These are phyloP conservation scores for Epizoanthus scotinus DNA, from an alignment of 92 coral and sea anemone species.

Conservation along the genomic window DNA sequence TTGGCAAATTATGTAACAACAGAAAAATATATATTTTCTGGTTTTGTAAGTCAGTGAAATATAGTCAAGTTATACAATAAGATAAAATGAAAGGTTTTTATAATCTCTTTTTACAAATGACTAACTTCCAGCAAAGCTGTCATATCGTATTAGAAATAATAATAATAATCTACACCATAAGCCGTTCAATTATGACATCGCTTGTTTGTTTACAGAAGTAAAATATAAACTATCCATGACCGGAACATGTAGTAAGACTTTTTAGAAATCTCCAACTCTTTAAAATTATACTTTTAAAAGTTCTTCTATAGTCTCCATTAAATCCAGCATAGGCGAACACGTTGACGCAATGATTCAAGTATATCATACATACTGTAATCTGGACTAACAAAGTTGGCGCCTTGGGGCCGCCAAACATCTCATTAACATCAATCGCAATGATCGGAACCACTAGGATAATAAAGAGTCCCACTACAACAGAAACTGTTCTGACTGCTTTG, in stretches of 20 bases:
- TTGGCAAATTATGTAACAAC: too few species aligned
- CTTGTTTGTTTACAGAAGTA: not conserved
- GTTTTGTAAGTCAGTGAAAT: too few species aligned
- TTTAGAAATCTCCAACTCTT: slow-evolving; percentile 13
- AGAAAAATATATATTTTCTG: too few species aligned
- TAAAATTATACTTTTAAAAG: slow-evolving; percentile 48
- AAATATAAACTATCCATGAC: not conserved
- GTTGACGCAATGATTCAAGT: slow-evolving; percentile 65
- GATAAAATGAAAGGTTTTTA: too few species aligned
- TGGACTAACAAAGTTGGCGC: slow-evolving; percentile 49
- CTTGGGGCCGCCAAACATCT: slow-evolving; percentile 61
- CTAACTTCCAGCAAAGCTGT: too few species aligned
- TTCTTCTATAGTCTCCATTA: slow-evolving; percentile 55
- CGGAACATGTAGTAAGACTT: not conserved
- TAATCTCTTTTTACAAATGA: too few species aligned
- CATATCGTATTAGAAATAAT: too few species aligned
- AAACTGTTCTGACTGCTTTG: slow-evolving; percentile 56
- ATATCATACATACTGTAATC: slow-evolving; percentile 63
- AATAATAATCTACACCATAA: too few species aligned
- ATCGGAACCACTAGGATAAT: slow-evolving; percentile 65
- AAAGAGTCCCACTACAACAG: slow-evolving; percentile 58
- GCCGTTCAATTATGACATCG: too few species aligned
- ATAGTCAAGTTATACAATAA: too few species aligned
- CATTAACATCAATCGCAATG: slow-evolving; percentile 57
- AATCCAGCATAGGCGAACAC: slow-evolving; percentile 73